These are phyloP conservation scores for Laupala kohalensis DNA, from an alignment of 1,140 invertebrate genomes.

Conservation along the genomic window DNA sequence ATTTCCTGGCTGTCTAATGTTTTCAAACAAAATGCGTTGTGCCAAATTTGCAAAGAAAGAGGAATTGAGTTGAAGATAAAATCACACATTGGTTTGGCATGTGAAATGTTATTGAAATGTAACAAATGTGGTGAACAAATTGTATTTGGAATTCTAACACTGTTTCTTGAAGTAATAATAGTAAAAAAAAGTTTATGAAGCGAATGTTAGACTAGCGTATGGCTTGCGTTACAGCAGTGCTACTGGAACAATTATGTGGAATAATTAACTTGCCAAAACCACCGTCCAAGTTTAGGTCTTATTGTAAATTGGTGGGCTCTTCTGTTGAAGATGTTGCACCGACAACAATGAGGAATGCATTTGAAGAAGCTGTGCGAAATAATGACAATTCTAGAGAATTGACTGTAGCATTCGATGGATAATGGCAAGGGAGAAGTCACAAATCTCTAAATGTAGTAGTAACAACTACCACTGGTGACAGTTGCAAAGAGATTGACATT, in stretches of 20 bases:
- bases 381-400: slow-evolving; percentile 9
- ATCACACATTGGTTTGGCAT: not conserved
- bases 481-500: slow-evolving; percentile 14
- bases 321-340: too few relatives aligned
- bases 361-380: slow-evolving; percentile 8
- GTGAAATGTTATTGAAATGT: not conserved
- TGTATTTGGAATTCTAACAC: not conserved
- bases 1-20: too few relatives aligned
- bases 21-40: too few relatives aligned
- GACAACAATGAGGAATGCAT: slow-evolving; percentile 3
- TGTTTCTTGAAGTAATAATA: too few relatives aligned
- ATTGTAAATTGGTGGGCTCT: too few relatives aligned
- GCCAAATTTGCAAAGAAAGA: too few relatives aligned
- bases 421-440: slow-evolving; percentile 16
- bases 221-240: not conserved
- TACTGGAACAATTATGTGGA: too few relatives aligned
- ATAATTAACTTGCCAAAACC: too few relatives aligned
- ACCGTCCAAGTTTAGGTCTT: too few relatives aligned
- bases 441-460: slow-evolving; percentile 14
- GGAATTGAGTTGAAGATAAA: not conserved
- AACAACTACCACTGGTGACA: slow-evolving; percentile 14
- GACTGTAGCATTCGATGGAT: slow-evolving; percentile 15
- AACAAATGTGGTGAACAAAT: too few relatives aligned
- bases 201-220: not conserved
- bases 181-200: too few relatives aligned